Evolutionary conservation across 2,888 invertebrate genomes (phyloP), one percentile per base, ranked within the genome.

Genomic region (Amaurobius ferox): DNA sequence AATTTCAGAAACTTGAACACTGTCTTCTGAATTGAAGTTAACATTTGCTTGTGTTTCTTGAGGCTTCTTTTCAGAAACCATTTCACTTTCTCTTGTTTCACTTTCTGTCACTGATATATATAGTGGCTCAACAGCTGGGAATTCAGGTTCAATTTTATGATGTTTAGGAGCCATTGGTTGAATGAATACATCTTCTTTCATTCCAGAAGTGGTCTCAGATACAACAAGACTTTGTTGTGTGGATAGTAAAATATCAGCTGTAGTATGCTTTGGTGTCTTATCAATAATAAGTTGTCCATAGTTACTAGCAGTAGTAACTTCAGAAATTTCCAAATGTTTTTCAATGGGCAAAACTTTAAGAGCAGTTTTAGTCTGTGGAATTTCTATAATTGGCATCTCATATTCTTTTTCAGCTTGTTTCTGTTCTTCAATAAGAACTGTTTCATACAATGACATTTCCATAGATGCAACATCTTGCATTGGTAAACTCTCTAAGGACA

Each of bases 11-110:
- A 89, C 66, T 39, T 80, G 70, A 16, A 89, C 44, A 30, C 87
- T 86, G 23, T 89, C 87, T 28, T 64, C 71, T 28, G 81, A 64
- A 1, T 74, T 67, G 28, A 89, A 73, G 30, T 71, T 71, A 0
- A 87, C 26, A 61, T 26, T 62, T 29, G 88, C 88, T 30, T 74
- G 70, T 9, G 62, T 74, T 71, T 76, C 77, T 7, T 26, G 35
- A 7, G 89, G 89, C 26, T 80, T 77, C 70, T 73, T 70, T 30
- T 87, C 87, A 26, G 66, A 61, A 1, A 71, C 16, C 55, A 89
- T 81, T n/a, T 88, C 86, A 7, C 44, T 70, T 71, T 89, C 89
- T 80, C 78, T 88, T 30, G 78, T 30, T 48, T 81, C 85, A 61
- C 73, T 79, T 67, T 86, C 86, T 26, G 81, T 86, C 26, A 83